These are phyloP conservation scores for Mionectes olivaceus DNA, from an alignment of 2,797 vertebrate species.

Conservation along the genomic window DNA sequence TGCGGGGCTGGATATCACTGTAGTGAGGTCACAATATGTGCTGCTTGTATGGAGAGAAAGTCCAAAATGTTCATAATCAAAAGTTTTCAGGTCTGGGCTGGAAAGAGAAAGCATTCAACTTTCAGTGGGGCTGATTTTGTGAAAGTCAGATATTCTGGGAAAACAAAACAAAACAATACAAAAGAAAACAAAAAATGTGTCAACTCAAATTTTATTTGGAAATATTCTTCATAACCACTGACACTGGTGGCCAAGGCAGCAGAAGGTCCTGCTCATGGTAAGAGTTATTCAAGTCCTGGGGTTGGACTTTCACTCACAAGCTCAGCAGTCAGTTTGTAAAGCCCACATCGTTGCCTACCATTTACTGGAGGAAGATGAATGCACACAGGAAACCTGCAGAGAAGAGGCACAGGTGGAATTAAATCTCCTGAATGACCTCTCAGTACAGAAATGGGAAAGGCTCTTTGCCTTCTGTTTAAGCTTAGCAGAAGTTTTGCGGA, in stretches of 20 bases:
- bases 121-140: background rate
- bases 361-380: background rate
- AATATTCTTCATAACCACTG: background rate
- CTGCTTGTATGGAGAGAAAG: background rate
- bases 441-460: background rate
- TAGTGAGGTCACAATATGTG: too few relatives aligned
- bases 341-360: background rate
- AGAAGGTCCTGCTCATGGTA: background rate
- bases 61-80: background rate
- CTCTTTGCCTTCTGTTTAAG: background rate
- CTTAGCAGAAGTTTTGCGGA: background rate
- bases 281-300: background rate
- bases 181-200: fast-evolving
- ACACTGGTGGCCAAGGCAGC: background rate
- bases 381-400: background rate
- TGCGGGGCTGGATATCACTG: background rate
- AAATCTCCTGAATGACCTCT: background rate
- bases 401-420: background rate
- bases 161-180: background rate
- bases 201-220: background rate
- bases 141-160: background rate
- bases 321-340: background rate
- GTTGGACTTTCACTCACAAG: background rate
- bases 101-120: background rate
- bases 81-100: background rate